These are phyloP conservation scores for Caenorhabditis elegans DNA, from an alignment of 1,140 invertebrate genomes.

Conservation along the genomic window WBcel235 BX284606.5:4965501-4966000, in stretches of 20 bases:
- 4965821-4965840: background rate
- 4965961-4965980: no score
- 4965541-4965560: no score
- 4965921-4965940: no score
- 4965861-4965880: background rate
- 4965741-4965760: slow-evolving; percentile 26
- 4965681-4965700: slow-evolving; percentile 13
- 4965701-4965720: slow-evolving; percentile 11
- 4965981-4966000: no score
- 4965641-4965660: background rate
- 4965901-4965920: no score
- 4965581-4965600: background rate
- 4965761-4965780: background rate
- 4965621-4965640: slow-evolving; percentile 13
- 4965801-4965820: background rate
- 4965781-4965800: no score
- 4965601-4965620: background rate
- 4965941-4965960: background rate
- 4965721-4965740: slow-evolving; percentile 25
- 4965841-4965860: background rate
- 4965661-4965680: background rate
- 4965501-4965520: no score
- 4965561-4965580: background rate
- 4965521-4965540: no score
- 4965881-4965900: no score